Base-by-base conservation (phyloP, 1,140 invertebrate genomes). In the Sminthurides bifidus region DNA sequence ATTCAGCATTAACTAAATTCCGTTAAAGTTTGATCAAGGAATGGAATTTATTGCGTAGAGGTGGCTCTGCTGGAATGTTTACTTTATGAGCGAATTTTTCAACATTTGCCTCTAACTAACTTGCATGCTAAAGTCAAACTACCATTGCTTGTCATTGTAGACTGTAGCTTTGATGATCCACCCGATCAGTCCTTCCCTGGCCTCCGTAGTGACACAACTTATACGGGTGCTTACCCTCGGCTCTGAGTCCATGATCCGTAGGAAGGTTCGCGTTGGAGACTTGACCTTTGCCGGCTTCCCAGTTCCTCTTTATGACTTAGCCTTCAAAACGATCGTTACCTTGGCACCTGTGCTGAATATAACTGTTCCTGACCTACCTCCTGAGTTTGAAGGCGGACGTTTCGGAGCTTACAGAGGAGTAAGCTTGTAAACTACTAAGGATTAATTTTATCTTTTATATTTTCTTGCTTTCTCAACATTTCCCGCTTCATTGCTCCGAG, bases 351-450 rank as follows among this genome's bases (percentile, higher is more conserved):
- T 21, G 3, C 29, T 49, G 3, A 49, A 49, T 35, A 49, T 49
- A 12, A 31, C 46, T n/a, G 46, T 49, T n/a, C 46, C 46, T 3
- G 46, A 30, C 8, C 21, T 49, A 19, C 46, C 46, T 8, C 46
- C 46, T 40, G 30, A 56, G 43, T 56, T 41, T 21, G 33, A 23
- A 0, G 54, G 45, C 24, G 54, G 46, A 3, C 4, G 33, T 30
- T 56, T 56, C 37, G 54, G 54, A 1, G 37, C 50, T 30, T 56
- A 56, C 35, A 49, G 50, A 31, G 35, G 45, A 15, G 54, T 56
- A 56, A 37, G 44, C 8, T 8, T 6, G 12, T 21, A n/a, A 48
- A 19, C 21, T 31, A 19, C 2, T 0, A 2, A 27, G 26, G n/a
- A 45, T 15, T 2, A 27, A 3, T 6, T 26, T 5, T 46, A 27